A percentile compares a stretch with the other conserved stretches of the same genome.
These are phyloP conservation scores for Ophthalmolycus amberensis DNA, from an alignment of 2,113 vertebrate species.

Conservation along the genomic window DNA sequence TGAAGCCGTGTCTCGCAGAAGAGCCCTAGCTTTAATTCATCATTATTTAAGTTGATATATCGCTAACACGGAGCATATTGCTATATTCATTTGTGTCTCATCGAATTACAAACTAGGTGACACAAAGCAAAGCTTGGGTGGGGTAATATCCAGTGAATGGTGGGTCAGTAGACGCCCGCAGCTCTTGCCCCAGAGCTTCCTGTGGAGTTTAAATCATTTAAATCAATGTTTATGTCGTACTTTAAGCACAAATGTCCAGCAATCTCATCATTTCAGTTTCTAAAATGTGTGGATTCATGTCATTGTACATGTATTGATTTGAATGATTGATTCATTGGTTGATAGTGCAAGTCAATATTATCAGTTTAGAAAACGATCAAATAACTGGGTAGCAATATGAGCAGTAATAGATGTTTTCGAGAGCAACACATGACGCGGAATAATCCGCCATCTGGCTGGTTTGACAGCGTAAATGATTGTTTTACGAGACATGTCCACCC, in stretches of 20 bases:
- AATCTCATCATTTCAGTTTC: not conserved
- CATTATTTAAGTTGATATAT: not conserved
- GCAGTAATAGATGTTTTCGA: conserved; percentile 1
- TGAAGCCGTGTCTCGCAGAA: not conserved
- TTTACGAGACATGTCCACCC: not conserved
- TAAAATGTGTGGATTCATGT: not conserved
- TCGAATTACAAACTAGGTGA: not conserved
- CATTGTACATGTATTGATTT: not conserved
- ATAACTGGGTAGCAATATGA: not conserved
- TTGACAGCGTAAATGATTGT: conserved; percentile 17
- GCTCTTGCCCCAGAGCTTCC: not conserved
- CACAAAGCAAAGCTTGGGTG: not conserved
- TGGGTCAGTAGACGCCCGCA: not conserved
- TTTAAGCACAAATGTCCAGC: not conserved
- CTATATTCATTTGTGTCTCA: not conserved
- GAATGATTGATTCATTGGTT: not conserved
- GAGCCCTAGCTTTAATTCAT: not conserved
- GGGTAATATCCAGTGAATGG: not conserved
- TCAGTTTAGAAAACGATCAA: not conserved
- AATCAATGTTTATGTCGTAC: too few species aligned
- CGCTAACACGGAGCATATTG: not conserved
- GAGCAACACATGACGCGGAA: conserved; percentile 19
- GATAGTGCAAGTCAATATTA: not conserved
- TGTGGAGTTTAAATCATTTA: not conserved
- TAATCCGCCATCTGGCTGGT: not conserved